Percentiles rank a stretch among this genome's conserved stretches.
These are phyloP conservation scores for Potamilus streckersoni DNA, from an alignment of 1,140 invertebrate genomes.

Conservation along the genomic window DNA sequence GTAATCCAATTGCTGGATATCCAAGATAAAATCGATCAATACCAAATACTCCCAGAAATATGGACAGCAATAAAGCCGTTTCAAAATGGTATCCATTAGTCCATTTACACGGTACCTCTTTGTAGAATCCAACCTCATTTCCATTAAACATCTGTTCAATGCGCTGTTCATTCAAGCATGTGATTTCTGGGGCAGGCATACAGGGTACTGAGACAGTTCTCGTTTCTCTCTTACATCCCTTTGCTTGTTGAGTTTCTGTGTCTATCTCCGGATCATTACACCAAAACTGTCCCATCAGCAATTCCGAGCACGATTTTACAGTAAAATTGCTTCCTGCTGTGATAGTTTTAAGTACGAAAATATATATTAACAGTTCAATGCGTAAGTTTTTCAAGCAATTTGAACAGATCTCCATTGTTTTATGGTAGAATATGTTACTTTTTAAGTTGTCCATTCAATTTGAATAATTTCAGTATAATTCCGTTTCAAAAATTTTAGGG, in stretches of 20 bases:
- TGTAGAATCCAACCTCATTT: slow-evolving; percentile 76
- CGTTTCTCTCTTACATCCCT: slow-evolving; percentile 80
- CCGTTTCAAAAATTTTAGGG: no score
- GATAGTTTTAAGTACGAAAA: no score
- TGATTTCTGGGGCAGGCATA: slow-evolving; percentile 83
- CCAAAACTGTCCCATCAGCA: slow-evolving; percentile 67
- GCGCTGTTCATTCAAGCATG: slow-evolving; percentile 71
- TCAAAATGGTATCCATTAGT: slow-evolving; percentile 83
- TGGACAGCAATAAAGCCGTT: slow-evolving; percentile 89
- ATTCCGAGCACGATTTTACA: slow-evolving; percentile 13
- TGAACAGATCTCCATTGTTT: no score
- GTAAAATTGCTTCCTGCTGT: no score
- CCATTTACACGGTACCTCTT: slow-evolving; percentile 89
- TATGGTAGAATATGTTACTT: no score
- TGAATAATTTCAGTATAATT: no score
- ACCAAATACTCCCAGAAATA: slow-evolving; percentile 97
- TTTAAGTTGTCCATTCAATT: no score
- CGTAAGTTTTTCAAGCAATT: no score
- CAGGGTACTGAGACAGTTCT: slow-evolving; percentile 77
- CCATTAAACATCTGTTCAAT: slow-evolving; percentile 73
- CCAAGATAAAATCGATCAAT: slow-evolving; percentile 96
- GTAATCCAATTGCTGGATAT: slow-evolving; percentile 90
- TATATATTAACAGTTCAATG: no score
- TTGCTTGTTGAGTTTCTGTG: slow-evolving; percentile 88
- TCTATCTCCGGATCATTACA: slow-evolving; percentile 92